Evolutionary conservation across 1,140 invertebrate genomes (phyloP).

Genomic region (Luehdorfia chinensis): DNA sequence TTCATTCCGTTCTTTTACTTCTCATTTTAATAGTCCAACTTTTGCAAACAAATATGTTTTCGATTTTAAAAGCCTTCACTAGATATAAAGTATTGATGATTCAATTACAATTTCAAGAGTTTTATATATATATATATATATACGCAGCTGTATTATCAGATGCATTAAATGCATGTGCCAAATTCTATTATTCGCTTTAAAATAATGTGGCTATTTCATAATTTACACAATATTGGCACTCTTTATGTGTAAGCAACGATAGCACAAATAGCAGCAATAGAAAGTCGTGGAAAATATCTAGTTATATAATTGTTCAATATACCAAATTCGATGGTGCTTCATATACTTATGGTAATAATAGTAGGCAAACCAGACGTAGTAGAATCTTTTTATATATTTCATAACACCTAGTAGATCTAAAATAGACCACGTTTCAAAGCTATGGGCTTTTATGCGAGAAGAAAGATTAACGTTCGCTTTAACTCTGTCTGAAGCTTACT

Average conservation of each 20-base stretch:
- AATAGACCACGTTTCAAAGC: neutral
- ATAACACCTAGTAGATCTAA: neutral
- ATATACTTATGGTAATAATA: conserved; percentile 18
- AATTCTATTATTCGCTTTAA: conserved; percentile 6
- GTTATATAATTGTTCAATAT: conserved; percentile 17
- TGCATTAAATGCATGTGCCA: conserved; percentile 11
- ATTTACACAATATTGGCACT: conserved; percentile 4
- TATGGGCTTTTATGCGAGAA: conserved; percentile 4
- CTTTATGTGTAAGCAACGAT: conserved; percentile 5
- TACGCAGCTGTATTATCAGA: too few relatives aligned
- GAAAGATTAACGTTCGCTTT: neutral
- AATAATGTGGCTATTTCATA: neutral
- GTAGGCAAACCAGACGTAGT: conserved; percentile 9
- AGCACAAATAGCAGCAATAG: conserved; percentile 17
- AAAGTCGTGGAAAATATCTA: conserved; percentile 10
- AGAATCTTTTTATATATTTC: conserved; percentile 3
- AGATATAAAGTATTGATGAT: too few relatives aligned
- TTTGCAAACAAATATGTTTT: too few relatives aligned
- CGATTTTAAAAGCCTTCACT: too few relatives aligned
- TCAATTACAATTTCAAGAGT: too few relatives aligned
- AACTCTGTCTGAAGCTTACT: conserved; percentile 2
- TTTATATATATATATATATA: too few relatives aligned
- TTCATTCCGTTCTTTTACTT: neutral
- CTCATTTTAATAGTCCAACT: too few relatives aligned
- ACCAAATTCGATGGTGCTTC: conserved; percentile 19